Percentiles rank a stretch among this genome's conserved stretches.
phyloP scores from a whole-genome alignment of 1,140 invertebrate genomes.

The Drosophila nasuta region DNA sequence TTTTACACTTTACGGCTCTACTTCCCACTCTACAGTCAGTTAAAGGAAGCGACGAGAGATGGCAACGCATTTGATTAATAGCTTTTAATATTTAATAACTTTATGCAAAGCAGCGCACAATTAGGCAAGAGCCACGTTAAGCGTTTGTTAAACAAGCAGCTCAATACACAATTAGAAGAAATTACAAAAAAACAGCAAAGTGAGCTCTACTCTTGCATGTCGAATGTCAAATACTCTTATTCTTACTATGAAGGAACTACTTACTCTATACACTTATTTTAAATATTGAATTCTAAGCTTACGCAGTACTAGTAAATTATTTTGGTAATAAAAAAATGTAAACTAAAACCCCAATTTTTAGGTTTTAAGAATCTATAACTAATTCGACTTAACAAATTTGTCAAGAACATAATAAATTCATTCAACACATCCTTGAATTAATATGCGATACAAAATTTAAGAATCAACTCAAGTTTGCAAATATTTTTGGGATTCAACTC shows the following conservation, averaged over 20 bases:
- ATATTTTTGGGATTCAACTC: background rate
- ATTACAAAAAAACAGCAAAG: background rate
- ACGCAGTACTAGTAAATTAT: too few relatives aligned
- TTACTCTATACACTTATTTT: too few relatives aligned
- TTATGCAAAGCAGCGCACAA: conserved; percentile 16
- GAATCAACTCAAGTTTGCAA: too few relatives aligned
- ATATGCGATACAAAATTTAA: too few relatives aligned
- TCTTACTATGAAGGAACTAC: background rate
- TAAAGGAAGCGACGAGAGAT: background rate
- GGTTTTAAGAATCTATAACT: too few relatives aligned
- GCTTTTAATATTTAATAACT: conserved; percentile 63
- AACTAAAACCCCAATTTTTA: too few relatives aligned
- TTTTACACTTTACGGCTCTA: background rate
- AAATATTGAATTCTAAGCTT: too few relatives aligned
- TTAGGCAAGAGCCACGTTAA: conserved; percentile 15
- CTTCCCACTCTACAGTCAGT: background rate
- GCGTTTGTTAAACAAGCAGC: background rate
- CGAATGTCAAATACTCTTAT: background rate
- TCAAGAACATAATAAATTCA: too few relatives aligned
- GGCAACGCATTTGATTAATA: conserved; percentile 60
- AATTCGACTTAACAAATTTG: too few relatives aligned
- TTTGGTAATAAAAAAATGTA: too few relatives aligned
- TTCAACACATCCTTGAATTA: too few relatives aligned
- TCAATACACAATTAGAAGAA: background rate
- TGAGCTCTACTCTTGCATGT: background rate